Base-by-base conservation (phyloP, 2,113 vertebrate genomes). In the Corythornis vintsioides region DNA sequence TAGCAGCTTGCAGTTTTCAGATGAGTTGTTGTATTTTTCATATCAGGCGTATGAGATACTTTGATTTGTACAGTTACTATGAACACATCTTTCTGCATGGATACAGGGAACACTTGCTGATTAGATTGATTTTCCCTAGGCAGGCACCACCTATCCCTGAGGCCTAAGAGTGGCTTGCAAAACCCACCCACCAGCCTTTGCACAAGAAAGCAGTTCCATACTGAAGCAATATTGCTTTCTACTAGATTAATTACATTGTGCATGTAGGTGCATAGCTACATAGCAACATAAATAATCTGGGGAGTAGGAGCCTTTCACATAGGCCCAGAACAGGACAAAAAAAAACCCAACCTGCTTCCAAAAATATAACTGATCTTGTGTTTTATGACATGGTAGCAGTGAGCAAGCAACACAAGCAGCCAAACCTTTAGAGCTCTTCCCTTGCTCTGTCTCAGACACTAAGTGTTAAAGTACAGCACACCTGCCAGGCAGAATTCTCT, bases 31-130 rank as follows among this genome's bases (percentile, higher is more conserved):
- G 80, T 47, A 43, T 88, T 82, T 25, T 24, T 82, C 92, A 93
- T 93, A 38, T 89, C 93, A 60, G 82, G 67, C 22, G 50, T 22
- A 15, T 4, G 40, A 3, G 93, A 90, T 19, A 66, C 31, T 83
- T 91, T 80, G 42, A 96, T 81, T 69, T 72, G 64, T 50, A 96
- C 0, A 22, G 91, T 92, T 52, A 96, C 2, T 7, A 65, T 84
- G 50, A 96, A 98, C 15, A 64, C 17, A 18, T 93, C 94, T 90
- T 92, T 88, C 96, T 97, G 88, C 15, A 55, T 6, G 15, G 42
- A 73, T 20, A 80, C 20, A 55, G 11, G 4, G 18, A 94, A 43
- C 2, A 9, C 17, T 56, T 59, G 6, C 48, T 47, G 1, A 3
- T 93, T 76, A 88, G 17, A 40, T 12, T 15, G 7, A 8, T 72